Evolutionary conservation across 2,888 invertebrate genomes (phyloP).

Genomic region (Ephialtes manifestator): DNA sequence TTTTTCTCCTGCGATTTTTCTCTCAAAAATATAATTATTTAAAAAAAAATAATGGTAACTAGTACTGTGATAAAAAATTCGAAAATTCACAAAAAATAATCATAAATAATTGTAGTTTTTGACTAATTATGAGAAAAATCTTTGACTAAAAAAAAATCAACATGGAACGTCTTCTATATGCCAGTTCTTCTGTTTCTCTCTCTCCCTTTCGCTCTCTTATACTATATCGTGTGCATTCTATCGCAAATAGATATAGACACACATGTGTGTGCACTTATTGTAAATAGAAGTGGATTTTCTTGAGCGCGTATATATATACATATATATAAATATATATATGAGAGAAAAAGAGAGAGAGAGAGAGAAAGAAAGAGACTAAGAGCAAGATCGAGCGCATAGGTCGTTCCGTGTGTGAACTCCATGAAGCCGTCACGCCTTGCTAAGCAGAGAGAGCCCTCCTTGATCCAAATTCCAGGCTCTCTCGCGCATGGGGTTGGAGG

Average conservation of each 20-base stretch:
- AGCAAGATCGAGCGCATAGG: slow-evolving; percentile 69
- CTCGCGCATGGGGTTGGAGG: slow-evolving; percentile 78
- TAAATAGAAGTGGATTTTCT: slow-evolving; percentile 51
- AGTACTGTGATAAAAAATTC: no score
- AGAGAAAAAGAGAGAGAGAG: neutral
- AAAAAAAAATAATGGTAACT: no score
- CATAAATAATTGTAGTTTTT: no score
- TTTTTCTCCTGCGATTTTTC: no score
- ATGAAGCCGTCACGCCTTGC: slow-evolving; percentile 73
- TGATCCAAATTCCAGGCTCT: slow-evolving; percentile 83
- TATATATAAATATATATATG: no score
- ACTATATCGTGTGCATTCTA: slow-evolving; percentile 59
- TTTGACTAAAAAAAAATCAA: no score
- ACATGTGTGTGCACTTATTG: slow-evolving; percentile 15
- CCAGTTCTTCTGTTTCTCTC: neutral
- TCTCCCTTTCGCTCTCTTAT: slow-evolving; percentile 8
- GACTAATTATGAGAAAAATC: no score
- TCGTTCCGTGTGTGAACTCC: slow-evolving; percentile 73
- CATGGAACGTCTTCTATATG: neutral
- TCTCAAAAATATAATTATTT: no score
- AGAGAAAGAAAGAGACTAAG: slow-evolving; percentile 15
- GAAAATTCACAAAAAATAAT: no score
- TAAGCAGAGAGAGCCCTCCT: slow-evolving; percentile 80
- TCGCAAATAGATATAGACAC: slow-evolving; percentile 46
- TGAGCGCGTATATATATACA: slow-evolving; percentile 22